A percentile compares a stretch with the other conserved stretches of the same genome.
These are phyloP conservation scores for Cheilinus undulatus DNA, from an alignment of 2,113 vertebrate genomes.

Conservation along the genomic window DNA sequence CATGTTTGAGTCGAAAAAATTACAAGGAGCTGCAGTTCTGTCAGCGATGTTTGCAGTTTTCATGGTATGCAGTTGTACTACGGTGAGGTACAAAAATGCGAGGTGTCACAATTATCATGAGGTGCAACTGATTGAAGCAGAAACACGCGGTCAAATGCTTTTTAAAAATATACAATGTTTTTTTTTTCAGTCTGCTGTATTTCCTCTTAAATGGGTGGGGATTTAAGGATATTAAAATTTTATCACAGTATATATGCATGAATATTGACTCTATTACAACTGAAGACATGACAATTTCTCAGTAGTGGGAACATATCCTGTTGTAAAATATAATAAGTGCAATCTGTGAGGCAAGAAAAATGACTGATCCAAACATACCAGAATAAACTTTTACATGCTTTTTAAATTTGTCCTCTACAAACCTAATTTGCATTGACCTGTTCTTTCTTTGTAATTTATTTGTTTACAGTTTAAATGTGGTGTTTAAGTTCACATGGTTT, in stretches of 20 bases:
- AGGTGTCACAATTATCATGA: background rate
- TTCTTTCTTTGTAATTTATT: too few species aligned
- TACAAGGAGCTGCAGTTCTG: background rate
- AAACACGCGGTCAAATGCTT: background rate
- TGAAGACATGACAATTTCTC: background rate
- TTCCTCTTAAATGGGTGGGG: too few species aligned
- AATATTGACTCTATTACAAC: background rate
- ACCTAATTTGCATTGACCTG: background rate
- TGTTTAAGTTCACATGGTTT: too few species aligned
- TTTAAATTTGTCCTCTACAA: background rate
- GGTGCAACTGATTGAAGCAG: background rate
- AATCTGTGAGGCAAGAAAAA: too few species aligned
- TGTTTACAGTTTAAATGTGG: background rate
- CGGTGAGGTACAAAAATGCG: background rate
- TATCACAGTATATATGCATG: background rate
- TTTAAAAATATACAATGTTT: too few species aligned
- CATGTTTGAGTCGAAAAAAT: background rate
- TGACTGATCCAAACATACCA: too few species aligned
- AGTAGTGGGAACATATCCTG: background rate
- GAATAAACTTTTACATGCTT: background rate
- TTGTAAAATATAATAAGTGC: too few species aligned
- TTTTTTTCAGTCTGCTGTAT: background rate
- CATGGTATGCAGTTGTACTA: too few species aligned
- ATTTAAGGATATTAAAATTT: too few species aligned
- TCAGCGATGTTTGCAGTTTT: background rate